phyloP scores from a whole-genome alignment of 1,140 invertebrate genomes.

The Polypedilum vanderplanki region DNA sequence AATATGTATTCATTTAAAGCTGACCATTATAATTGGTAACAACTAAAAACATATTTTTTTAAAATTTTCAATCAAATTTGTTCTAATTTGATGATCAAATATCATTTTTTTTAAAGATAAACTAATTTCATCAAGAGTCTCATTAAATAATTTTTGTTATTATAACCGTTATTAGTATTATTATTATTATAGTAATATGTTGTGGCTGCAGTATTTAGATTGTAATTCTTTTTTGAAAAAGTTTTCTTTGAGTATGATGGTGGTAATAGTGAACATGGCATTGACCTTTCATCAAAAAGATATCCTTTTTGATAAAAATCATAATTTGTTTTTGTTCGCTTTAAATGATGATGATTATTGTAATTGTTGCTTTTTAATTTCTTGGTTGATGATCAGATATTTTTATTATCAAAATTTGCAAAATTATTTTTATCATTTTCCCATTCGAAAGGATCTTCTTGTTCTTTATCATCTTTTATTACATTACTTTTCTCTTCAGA shows the following conservation, averaged over 20 bases:
- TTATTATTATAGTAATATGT: conserved; percentile 4
- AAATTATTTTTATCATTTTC: conserved; percentile 38
- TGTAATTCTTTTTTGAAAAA: not conserved
- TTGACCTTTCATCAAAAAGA: not conserved
- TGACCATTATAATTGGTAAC: too few species aligned
- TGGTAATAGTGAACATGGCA: too few species aligned
- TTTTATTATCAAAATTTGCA: conserved; percentile 41
- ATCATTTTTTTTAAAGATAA: not conserved
- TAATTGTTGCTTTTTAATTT: not conserved
- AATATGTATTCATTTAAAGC: too few species aligned
- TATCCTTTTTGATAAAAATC: not conserved
- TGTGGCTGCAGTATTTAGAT: not conserved
- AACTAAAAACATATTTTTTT: too few species aligned
- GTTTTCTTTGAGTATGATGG: not conserved
- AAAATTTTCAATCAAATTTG: too few species aligned
- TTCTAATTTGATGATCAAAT: too few species aligned
- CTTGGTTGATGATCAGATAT: conserved; percentile 21
- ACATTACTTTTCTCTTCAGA: not conserved
- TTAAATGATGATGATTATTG: not conserved
- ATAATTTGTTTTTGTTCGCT: not conserved
- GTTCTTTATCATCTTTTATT: conserved; percentile 29
- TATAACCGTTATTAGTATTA: not conserved
- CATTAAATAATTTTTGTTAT: conserved; percentile 25
- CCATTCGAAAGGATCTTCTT: conserved; percentile 38
- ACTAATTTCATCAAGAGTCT: conserved; percentile 19